Conservation (phyloP, 2,113 vertebrate species). For the Microcebus griseorufus region DNA sequence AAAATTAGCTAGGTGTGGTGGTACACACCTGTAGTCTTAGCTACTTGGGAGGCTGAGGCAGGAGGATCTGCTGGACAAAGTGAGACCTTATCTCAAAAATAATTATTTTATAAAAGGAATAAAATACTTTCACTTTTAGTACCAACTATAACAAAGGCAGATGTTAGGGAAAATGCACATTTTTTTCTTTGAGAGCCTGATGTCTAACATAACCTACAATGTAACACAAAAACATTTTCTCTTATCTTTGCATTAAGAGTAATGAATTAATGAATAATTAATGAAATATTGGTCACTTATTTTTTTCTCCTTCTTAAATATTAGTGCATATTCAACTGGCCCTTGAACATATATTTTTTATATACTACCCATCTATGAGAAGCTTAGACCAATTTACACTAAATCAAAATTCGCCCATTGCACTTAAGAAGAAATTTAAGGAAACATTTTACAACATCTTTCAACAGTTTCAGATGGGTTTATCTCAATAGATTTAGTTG, state of each 20-base stretch:
- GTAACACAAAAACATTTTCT: not conserved
- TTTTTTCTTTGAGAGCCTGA: constrained; percentile 34
- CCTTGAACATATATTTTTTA: constrained; percentile 30
- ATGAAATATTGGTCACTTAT: constrained; percentile 8
- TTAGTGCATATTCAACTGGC: constrained; percentile 32
- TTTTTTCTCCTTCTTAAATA: constrained; percentile 42
- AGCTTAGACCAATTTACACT: constrained; percentile 43
- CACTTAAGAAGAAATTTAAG: constrained; percentile 57
- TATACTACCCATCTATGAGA: constrained; percentile 20
- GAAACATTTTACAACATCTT: constrained; percentile 60
- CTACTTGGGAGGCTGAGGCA: no score
- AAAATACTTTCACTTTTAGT: constrained; percentile 46
- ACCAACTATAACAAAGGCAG: constrained; percentile 23
- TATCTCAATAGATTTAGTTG: constrained; percentile 64
- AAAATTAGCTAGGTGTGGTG: no score
- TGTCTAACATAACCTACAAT: constrained; percentile 26
- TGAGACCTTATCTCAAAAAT: no score
- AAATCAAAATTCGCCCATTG: constrained; percentile 55
- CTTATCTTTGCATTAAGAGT: constrained; percentile 7
- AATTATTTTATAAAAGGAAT: constrained; percentile 33
- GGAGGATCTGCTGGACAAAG: no score
- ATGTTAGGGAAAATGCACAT: not conserved
- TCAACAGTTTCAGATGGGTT: constrained; percentile 58
- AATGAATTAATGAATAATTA: not conserved
- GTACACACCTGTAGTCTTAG: no score